phyloP scores from a whole-genome alignment of 2,888 invertebrate genomes.

The Mongoloraphidia duomilia region DNA sequence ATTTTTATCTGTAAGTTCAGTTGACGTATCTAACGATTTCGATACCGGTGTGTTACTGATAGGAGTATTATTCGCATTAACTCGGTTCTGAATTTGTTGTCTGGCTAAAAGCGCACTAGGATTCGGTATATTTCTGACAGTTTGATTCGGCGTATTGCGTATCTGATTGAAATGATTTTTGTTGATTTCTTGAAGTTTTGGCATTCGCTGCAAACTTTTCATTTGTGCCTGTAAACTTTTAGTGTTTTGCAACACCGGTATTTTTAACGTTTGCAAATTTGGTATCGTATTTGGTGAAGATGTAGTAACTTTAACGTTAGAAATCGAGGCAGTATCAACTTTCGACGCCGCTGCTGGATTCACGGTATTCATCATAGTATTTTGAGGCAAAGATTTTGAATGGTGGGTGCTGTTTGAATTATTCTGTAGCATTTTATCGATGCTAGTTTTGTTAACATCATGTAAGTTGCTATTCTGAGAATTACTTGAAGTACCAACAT shows the following conservation, averaged over 20 bases:
- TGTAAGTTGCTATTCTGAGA: background rate
- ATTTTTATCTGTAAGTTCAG: no score
- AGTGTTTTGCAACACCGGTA: constrained; percentile 16
- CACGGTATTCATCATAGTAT: background rate
- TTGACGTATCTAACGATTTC: no score
- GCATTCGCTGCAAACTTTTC: constrained; percentile 22
- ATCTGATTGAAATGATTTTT: constrained; percentile 24
- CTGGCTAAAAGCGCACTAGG: constrained; percentile 43
- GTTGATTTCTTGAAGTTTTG: constrained; percentile 33
- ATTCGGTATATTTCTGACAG: constrained; percentile 47
- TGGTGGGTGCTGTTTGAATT: background rate
- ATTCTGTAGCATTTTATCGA: background rate
- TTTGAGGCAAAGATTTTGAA: constrained; percentile 1
- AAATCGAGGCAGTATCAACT: background rate
- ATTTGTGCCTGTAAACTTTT: constrained; percentile 12
- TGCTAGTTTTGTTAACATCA: background rate
- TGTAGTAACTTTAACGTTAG: constrained; percentile 13
- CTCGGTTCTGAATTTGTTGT: constrained; percentile 23
- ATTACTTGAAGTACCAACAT: background rate
- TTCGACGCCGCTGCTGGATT: background rate
- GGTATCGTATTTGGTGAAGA: constrained; percentile 23
- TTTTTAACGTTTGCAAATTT: constrained; percentile 23
- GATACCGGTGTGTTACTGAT: no score
- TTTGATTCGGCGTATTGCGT: constrained; percentile 36
- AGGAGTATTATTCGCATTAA: no score